phyloP scores from a whole-genome alignment of 2,113 vertebrate genomes.

The chimpanzee (Pan troglodytes) region NHGRI_mPanTro3-v2.1_pri NC_072404.2:108092501-108093000 shows the following conservation, averaged over 20 bases:
- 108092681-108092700: background rate
- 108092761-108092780: background rate
- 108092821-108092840: rapidly evolving
- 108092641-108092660: background rate
- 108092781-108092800: background rate
- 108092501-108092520: background rate
- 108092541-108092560: background rate
- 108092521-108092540: background rate
- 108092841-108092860: background rate
- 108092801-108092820: background rate
- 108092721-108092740: background rate
- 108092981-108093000: background rate
- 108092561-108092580: background rate
- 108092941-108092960: background rate
- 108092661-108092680: background rate
- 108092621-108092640: background rate
- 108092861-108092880: background rate
- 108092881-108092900: background rate
- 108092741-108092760: background rate
- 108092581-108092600: background rate
- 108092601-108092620: background rate
- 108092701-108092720: background rate
- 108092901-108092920: background rate
- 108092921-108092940: background rate
- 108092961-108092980: background rate